These are phyloP conservation scores for Diogma glabrata DNA, from an alignment of 2,888 invertebrate species.

Conservation along the genomic window DNA sequence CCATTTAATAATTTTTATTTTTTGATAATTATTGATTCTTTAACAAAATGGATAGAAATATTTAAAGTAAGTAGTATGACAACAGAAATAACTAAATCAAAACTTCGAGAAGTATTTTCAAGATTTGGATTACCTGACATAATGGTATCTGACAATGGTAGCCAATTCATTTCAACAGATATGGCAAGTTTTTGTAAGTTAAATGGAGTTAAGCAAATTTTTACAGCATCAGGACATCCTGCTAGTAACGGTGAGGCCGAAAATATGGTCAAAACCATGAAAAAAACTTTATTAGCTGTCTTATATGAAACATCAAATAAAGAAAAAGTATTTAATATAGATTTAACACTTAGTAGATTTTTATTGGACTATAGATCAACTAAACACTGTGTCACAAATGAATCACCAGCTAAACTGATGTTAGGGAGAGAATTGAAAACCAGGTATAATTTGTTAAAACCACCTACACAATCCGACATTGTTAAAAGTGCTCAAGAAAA, in stretches of 20 bases:
- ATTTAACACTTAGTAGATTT: too few relatives aligned
- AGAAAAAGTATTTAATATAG: too few relatives aligned
- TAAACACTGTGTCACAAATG: too few relatives aligned
- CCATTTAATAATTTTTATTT: neutral
- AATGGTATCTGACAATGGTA: neutral
- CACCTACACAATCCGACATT: neutral
- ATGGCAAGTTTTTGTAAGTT: too few relatives aligned
- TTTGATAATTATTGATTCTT: neutral
- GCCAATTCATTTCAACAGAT: neutral
- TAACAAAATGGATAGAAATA: neutral
- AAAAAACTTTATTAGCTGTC: too few relatives aligned
- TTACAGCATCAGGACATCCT: conserved; percentile 15
- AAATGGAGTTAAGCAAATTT: conserved; percentile 17
- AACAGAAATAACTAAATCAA: neutral
- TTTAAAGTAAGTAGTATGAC: neutral
- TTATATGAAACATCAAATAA: too few relatives aligned
- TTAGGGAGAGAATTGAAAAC: neutral
- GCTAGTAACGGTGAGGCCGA: conserved; percentile 14
- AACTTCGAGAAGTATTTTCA: neutral
- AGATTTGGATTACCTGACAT: neutral
- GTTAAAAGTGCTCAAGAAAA: neutral
- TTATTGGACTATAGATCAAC: too few relatives aligned
- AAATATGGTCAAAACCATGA: conserved; percentile 14
- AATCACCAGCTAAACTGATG: too few relatives aligned
- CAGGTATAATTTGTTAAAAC: neutral